Evolutionary conservation across 2,797 vertebrate species (phyloP).

Genomic region (Enteromius thamalakanensis): DNA sequence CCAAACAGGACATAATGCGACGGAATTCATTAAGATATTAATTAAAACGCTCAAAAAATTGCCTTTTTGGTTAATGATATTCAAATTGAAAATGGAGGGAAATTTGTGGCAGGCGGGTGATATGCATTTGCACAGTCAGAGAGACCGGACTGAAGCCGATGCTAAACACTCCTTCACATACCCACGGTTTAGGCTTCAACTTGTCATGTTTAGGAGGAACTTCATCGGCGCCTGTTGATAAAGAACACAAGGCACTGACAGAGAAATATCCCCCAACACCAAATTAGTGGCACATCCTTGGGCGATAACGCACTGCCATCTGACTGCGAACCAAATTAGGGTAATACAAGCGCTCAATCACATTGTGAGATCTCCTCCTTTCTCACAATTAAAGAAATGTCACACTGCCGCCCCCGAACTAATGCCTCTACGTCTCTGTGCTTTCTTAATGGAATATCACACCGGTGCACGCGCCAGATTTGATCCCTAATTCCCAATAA

Average conservation of each 20-base stretch:
- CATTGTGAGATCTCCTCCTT: constrained; percentile 52
- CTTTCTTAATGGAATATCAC: constrained; percentile 32
- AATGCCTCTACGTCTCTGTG: not conserved
- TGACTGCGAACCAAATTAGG: constrained; percentile 71
- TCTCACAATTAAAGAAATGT: constrained; percentile 65
- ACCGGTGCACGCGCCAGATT: constrained; percentile 16
- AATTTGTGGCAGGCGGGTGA: constrained; percentile 48
- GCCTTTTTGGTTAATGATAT: constrained; percentile 61
- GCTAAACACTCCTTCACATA: constrained; percentile 14
- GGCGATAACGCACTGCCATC: constrained; percentile 68
- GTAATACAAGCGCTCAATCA: constrained; percentile 62
- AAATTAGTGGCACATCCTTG: constrained; percentile 73
- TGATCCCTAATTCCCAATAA: constrained; percentile 27
- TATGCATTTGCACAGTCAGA: constrained; percentile 14
- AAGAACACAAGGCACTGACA: constrained; percentile 31
- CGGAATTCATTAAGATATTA: constrained; percentile 61
- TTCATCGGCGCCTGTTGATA: constrained; percentile 38
- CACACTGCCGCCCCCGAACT: constrained; percentile 62
- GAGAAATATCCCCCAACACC: constrained; percentile 63
- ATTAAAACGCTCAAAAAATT: constrained; percentile 58
- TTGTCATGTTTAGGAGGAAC: constrained; percentile 27
- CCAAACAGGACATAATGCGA: constrained; percentile 57
- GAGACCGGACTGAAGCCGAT: constrained; percentile 27
- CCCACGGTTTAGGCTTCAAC: constrained; percentile 19
- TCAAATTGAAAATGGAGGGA: constrained; percentile 57